Evolutionary conservation across 2,113 vertebrate species (phyloP), one percentile per base, ranked within the genome.

Genomic region (Labeo catla): DNA sequence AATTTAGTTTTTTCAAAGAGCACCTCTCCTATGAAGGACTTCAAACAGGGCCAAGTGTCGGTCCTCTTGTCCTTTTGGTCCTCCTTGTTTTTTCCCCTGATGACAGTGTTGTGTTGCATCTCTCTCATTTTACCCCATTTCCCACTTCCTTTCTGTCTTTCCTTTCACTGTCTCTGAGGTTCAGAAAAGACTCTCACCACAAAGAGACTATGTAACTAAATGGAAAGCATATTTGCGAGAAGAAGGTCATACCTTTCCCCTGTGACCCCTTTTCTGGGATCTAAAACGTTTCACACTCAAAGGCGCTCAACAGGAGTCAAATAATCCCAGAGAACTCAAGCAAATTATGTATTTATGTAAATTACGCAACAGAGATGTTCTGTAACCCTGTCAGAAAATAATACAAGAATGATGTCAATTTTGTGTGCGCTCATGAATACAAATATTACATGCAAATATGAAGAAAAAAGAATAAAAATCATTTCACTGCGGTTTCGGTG

Each of bases 261-360:
- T 52, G 63, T 68, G 63, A 82, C 45, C 63, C n/a, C 63, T 52
- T 68, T 68, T 70, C 47, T 11, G 15, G 16, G 11, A 82, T 82
- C 28, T 70, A 82, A 82, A 68, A 70, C 16, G 6, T 34, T 82
- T 82, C 21, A 52, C 68, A 28, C 23, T 66, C 21, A 5, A 19
- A 47, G n/a, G 23, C 45, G 0, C 43, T 43, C 12, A 81, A n/a
- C 43, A 19, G 13, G 3, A 72, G 36, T 47, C 68, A 45, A 72
- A 54, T 47, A 66, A 86, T 80, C n/a, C 34, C 76, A 43, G 84
- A 86, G 63, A 86, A 80, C 52, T 59, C 28, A 16, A 78, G 61
- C 34, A 10, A 23, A 66, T 68, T 78, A 77, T 77, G 19, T 50
- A 66, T 83, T 77, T 68, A 65, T 66, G 74, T 66, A 52, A 78